A percentile compares a stretch with the other conserved stretches of the same genome.
These are phyloP conservation scores for Cercopithecus mona DNA, from an alignment of 2,113 vertebrate genomes.

Conservation along the genomic window DNA sequence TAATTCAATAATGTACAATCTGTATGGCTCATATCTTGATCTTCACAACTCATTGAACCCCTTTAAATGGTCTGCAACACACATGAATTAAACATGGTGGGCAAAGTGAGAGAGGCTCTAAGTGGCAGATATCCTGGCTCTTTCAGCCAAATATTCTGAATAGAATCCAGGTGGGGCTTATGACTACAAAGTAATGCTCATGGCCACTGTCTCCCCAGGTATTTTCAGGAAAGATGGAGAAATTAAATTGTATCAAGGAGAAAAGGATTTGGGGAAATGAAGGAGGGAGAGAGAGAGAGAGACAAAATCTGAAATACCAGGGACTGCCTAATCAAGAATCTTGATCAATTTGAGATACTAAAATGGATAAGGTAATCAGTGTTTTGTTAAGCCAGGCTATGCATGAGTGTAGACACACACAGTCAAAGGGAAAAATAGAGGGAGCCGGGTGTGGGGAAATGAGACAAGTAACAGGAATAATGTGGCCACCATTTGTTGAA, in stretches of 20 bases:
- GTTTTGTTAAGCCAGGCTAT: background rate
- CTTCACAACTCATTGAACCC: slow-evolving; percentile 69
- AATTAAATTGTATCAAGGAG: background rate
- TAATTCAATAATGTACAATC: slow-evolving; percentile 73
- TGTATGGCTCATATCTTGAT: slow-evolving; percentile 65
- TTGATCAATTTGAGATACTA: background rate
- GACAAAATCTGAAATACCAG: background rate
- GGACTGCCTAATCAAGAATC: background rate
- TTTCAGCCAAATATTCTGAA: slow-evolving; percentile 18
- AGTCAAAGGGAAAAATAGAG: background rate
- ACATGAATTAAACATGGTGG: slow-evolving; percentile 75
- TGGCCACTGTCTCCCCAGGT: background rate
- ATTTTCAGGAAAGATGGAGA: background rate
- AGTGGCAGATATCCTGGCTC: background rate
- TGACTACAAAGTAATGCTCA: background rate
- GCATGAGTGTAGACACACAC: background rate
- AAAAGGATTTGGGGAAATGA: background rate
- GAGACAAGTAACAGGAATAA: background rate
- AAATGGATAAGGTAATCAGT: background rate
- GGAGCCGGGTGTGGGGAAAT: background rate
- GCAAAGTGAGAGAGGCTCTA: background rate
- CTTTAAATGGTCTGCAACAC: slow-evolving; percentile 62
- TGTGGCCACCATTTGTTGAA: background rate
- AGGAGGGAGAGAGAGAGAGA: background rate
- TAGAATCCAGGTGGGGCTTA: background rate